Evolutionary conservation across 2,888 invertebrate species (phyloP).

Genomic region (Chironomus riparius): DNA sequence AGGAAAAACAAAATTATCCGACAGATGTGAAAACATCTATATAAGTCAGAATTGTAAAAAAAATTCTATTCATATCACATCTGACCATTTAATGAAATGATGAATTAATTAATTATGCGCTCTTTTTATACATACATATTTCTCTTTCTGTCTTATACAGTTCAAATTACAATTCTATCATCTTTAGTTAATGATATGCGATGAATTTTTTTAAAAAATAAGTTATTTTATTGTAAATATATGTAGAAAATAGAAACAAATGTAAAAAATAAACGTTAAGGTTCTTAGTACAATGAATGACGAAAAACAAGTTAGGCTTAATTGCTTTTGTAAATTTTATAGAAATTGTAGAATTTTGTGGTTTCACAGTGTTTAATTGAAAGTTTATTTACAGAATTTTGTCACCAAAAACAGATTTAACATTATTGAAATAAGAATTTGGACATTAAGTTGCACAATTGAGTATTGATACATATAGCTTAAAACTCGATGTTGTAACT

Average conservation of each 20-base stretch:
- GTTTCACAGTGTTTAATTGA: too few species aligned
- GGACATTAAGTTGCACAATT: too few species aligned
- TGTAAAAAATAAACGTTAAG: neutral
- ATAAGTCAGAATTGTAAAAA: too few species aligned
- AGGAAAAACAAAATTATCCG: neutral
- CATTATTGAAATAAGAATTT: too few species aligned
- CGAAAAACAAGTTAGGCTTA: neutral
- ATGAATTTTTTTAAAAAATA: neutral
- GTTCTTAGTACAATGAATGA: neutral
- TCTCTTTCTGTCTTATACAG: neutral
- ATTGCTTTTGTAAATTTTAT: neutral
- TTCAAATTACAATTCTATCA: neutral
- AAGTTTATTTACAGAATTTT: neutral
- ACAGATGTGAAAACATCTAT: neutral
- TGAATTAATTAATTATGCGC: slow-evolving; percentile 10
- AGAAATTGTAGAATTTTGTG: neutral
- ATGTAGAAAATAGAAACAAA: neutral
- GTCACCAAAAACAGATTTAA: too few species aligned
- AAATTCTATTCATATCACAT: neutral
- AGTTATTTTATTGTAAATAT: neutral
- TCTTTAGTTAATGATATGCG: too few species aligned
- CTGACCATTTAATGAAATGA: slow-evolving; percentile 22
- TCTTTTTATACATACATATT: neutral
- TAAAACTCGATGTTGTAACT: too few species aligned
- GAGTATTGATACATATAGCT: too few species aligned